Evolutionary conservation across 2,797 vertebrate genomes (phyloP), one percentile per base, ranked within the genome.

Genomic region (Rhynchonycteris naso): DNA sequence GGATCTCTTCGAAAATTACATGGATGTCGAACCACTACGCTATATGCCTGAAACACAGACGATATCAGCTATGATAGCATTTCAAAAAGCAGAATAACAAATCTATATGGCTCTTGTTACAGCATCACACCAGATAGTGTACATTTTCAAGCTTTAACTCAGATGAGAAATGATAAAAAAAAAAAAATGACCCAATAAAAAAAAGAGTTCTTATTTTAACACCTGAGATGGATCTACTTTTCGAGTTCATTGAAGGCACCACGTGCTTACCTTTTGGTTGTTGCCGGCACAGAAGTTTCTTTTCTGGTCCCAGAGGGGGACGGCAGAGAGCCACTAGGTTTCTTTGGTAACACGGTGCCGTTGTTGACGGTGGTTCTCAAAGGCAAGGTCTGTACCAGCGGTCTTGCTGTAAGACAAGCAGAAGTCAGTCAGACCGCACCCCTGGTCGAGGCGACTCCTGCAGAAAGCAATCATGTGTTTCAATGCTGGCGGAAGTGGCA

Each of bases 291-390:
- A 94, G 98, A 91, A 78, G 97, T 97, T 94, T 99, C 99, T 97
- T 99, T 99, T 97, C 99, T 99, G 98, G 98, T 98, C 97, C 99
- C 99, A 10, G 99, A 99, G 4, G 99, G 99, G 66, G 99, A 99
- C 33, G 99, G 99, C 88, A 99, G 98, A 93, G 99, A 99, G 95
- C 99, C 97, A 66, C 98, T 98, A 63, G 98, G 97, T 98, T 99
- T 99, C 99, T 99, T 99, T 99, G 99, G 99, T 99, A 99, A 98
- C 97, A 99, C 98, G 61, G 99, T 99, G 97, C 99, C 99, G 56
- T 99, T 99, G 98, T 99, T 99, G 94, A 99, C 98, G 15, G 98
- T 98, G 95, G 99, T 98, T 97, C 99, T 98, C 96, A 99, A 97
- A 19, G 99, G 99, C 98, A 99, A 97, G 59, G 99, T 98, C 98